Evolutionary conservation across 2,888 invertebrate genomes (phyloP), one percentile per base, ranked within the genome.

Genomic region (Apamea sordens): DNA sequence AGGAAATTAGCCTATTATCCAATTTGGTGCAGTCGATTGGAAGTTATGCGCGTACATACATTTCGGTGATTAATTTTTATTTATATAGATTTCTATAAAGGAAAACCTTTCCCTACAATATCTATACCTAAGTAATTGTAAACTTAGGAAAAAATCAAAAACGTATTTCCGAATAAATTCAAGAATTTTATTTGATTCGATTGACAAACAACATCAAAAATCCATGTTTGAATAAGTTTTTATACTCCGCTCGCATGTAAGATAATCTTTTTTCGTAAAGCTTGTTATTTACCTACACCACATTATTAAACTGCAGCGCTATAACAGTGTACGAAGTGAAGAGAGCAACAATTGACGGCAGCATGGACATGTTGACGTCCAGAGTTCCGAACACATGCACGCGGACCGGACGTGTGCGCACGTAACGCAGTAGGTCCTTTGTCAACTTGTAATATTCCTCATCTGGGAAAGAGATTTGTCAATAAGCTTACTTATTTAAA

Each of bases 261-360:
- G 21, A 21, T 21, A 28, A 50, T 21, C 0, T 32, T 13, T 69
- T 7, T 53, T 53, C 15, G 15, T 50, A 50, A 1, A 24, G 6
- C 32, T 53, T 24, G 2, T 21, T 28, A 2, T 11, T 53, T 21
- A n/a, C 18, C 21, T 69, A 92, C 6, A 93, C 63, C 0, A 94
- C 88, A 70, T 94, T 93, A 67, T 93, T 93, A 56, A 94, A 93
- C 79, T 95, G 95, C 50, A 95, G 76, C 0, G 92, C 91, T 6
- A 94, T 92, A 7, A 94, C 91, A 6, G 94, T 93, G 77, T 94
- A 94, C 0, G 94, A 90, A 0, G 92, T 92, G 77, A 94, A 92
- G 65, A 94, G 88, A 28, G 92, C 90, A 3, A 94, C 80, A 47
- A 91, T 91, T 0, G 89, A 90, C 0, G 94, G 94, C 18, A 94